Percentiles rank a stretch among this genome's conserved stretches.
Evolutionary conservation across 1,140 invertebrate species (phyloP).

Genomic region (Pseudachorutes palmiensis): DNA sequence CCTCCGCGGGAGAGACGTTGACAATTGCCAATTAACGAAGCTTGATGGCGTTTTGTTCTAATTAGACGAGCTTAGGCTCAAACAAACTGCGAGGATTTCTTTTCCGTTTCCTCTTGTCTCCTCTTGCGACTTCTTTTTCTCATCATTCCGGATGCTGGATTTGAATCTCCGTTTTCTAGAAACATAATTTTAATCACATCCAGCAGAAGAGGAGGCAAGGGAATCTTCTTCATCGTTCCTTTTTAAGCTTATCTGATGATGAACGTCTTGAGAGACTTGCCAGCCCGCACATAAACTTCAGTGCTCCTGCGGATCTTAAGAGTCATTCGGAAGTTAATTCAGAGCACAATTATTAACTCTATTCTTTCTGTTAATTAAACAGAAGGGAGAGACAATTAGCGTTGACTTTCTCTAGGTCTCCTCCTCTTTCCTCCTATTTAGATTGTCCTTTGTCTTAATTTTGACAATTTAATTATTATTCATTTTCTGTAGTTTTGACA

Average conservation of each 20-base stretch:
- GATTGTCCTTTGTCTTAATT: background rate
- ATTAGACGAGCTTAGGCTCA: background rate
- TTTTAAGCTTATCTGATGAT: background rate
- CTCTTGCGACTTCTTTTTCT: background rate
- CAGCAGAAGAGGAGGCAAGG: background rate
- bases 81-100: background rate
- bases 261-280: no score
- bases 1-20: slow-evolving; percentile 22
- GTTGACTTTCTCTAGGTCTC: no score
- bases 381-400: background rate
- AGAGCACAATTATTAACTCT: background rate
- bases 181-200: no score
- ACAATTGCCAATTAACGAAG: slow-evolving; percentile 33
- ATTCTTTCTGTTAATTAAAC: background rate
- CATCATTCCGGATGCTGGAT: background rate
- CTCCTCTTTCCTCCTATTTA: no score
- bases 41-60: slow-evolving; percentile 16
- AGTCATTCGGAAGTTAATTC: background rate
- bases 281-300: background rate
- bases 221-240: no score
- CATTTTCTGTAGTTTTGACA: no score
- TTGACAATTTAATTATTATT: background rate
- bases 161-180: no score
- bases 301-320: background rate
- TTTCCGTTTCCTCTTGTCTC: background rate